Evolutionary conservation across 2,113 vertebrate genomes (phyloP).

Genomic region (Otolemur garnettii): DNA sequence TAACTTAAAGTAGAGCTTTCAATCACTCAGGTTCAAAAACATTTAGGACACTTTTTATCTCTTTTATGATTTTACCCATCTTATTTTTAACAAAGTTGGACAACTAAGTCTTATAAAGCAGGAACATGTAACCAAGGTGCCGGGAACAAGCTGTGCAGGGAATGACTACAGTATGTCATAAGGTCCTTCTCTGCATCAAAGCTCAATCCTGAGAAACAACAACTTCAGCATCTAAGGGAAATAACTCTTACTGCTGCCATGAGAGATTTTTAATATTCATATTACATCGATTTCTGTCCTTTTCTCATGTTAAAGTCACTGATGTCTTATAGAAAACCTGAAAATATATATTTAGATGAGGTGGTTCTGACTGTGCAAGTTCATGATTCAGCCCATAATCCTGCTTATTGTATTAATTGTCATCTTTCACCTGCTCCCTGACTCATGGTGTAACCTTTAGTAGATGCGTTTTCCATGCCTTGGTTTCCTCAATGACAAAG

Average conservation of each 20-base stretch:
- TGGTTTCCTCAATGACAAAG: slow-evolving; percentile 67
- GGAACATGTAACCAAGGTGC: not conserved
- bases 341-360: slow-evolving; percentile 11
- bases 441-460: slow-evolving; percentile 74
- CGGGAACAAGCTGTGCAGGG: not conserved
- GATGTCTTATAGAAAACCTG: slow-evolving; percentile 20
- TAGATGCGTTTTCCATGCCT: slow-evolving; percentile 64
- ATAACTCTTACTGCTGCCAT: not conserved
- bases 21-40: not conserved
- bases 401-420: not conserved
- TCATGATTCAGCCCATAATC: slow-evolving; percentile 55
- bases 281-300: not conserved
- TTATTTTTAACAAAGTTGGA: not conserved
- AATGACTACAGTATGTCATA: not conserved
- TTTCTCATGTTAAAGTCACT: slow-evolving; percentile 7
- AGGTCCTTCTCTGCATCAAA: not conserved
- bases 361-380: slow-evolving; percentile 34
- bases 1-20: not conserved
- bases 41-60: not conserved
- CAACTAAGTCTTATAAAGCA: not conserved
- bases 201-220: not conserved
- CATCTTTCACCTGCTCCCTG: slow-evolving; percentile 54
- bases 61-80: not conserved
- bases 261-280: not conserved
- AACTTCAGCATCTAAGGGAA: not conserved